These are phyloP conservation scores for Drosophila subpulchrella DNA, from an alignment of 1,140 invertebrate genomes.

Conservation along the genomic window DNA sequence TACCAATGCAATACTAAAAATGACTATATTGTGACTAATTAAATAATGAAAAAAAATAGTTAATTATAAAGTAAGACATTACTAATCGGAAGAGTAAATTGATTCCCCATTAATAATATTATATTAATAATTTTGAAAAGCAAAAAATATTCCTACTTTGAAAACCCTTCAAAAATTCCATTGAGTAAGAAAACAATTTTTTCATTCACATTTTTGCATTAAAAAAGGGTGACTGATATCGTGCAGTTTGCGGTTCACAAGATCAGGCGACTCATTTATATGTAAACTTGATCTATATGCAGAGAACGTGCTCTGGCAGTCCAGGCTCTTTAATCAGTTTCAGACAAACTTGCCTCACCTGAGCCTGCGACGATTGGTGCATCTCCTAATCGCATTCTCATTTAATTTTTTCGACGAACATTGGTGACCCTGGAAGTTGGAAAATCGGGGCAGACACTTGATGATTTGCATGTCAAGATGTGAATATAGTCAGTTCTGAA, in stretches of 20 bases:
- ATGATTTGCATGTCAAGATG: constrained; percentile 12
- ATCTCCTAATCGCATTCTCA: neutral
- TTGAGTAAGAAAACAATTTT: no score
- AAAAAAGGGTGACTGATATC: no score
- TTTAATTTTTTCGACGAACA: neutral
- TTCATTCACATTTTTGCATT: no score
- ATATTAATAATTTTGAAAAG: no score
- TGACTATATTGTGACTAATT: no score
- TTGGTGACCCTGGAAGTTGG: neutral
- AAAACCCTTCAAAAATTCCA: no score
- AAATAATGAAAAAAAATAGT: no score
- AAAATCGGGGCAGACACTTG: constrained; percentile 2
- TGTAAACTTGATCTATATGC: neutral
- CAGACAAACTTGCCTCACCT: constrained; percentile 13
- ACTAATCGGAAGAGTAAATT: no score
- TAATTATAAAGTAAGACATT: no score
- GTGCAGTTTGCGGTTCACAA: neutral
- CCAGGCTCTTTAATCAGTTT: neutral
- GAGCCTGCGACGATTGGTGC: neutral
- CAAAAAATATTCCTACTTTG: no score
- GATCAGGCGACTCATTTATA: neutral
- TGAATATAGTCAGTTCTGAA: constrained; percentile 7
- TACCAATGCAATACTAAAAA: no score
- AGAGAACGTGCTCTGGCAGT: neutral
- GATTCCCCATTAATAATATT: no score